These are phyloP conservation scores for Sialia sialis DNA, from an alignment of 2,113 vertebrate species.

Conservation along the genomic window DNA sequence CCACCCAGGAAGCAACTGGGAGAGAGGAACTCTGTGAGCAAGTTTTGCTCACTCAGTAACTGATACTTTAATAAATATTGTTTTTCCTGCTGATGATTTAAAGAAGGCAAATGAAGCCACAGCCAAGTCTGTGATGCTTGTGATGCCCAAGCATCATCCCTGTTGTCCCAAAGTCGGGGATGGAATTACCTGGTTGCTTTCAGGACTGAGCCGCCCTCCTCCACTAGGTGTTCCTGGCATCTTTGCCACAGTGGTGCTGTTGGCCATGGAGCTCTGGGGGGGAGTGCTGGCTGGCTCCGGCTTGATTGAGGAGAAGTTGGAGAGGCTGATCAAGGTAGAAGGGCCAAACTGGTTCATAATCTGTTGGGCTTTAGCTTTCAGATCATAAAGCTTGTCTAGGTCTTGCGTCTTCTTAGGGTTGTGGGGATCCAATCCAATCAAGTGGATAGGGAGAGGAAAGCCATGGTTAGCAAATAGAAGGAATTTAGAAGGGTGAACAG, in stretches of 20 bases:
- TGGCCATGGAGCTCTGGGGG: constrained; percentile 87
- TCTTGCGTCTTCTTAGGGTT: constrained; percentile 76
- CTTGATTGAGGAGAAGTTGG: constrained; percentile 81
- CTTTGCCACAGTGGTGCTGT: constrained; percentile 82
- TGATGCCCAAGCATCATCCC: not conserved
- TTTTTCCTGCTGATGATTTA: not conserved
- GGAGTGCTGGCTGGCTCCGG: constrained; percentile 74
- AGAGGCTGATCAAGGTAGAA: constrained; percentile 81
- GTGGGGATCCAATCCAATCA: constrained; percentile 76
- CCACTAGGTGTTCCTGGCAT: constrained; percentile 75
- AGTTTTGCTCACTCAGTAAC: not conserved
- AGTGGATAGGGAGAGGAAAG: constrained; percentile 52
- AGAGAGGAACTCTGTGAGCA: not conserved
- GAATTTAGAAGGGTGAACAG: rapidly evolving
- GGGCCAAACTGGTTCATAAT: constrained; percentile 88
- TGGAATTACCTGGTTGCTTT: constrained; percentile 88
- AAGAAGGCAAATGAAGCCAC: not conserved
- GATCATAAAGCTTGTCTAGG: constrained; percentile 74
- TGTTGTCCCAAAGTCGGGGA: rapidly evolving
- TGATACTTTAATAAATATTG: not conserved
- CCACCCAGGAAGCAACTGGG: not conserved
- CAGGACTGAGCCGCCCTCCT: constrained; percentile 88
- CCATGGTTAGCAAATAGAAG: not conserved
- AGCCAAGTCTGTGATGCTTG: not conserved
- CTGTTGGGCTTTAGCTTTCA: constrained; percentile 78